phyloP scores from a whole-genome alignment of 2,888 invertebrate species.

The Cheilosia vernalis region DNA sequence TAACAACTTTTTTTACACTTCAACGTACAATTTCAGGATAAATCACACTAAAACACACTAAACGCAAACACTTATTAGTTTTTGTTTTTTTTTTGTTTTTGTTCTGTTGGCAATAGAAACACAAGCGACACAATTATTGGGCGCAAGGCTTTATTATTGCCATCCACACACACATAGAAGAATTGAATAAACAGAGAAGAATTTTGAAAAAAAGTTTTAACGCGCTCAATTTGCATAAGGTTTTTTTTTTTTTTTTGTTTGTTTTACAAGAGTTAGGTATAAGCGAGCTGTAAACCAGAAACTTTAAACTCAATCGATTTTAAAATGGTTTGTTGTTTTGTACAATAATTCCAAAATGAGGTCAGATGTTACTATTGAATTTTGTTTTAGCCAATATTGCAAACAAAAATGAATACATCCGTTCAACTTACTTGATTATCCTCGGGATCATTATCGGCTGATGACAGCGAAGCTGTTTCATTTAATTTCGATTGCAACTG shows the following conservation, averaged over 20 bases:
- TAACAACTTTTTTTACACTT: conserved; percentile 37
- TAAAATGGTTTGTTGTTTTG: conserved; percentile 7
- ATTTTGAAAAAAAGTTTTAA: conserved; percentile 15
- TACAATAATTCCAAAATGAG: conserved; percentile 3
- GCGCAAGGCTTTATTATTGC: conserved; percentile 29
- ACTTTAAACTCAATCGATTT: conserved; percentile 19
- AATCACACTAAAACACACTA: conserved; percentile 51
- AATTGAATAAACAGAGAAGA: conserved; percentile 23
- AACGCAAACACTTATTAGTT: conserved; percentile 60
- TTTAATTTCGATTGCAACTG: conserved; percentile 94
- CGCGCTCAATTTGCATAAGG: conserved; percentile 1
- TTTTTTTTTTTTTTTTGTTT: conserved; percentile 4
- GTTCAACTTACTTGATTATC: conserved; percentile 84
- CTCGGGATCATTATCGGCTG: conserved; percentile 93
- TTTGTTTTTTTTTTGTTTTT: not conserved
- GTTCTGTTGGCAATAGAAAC: conserved; percentile 28
- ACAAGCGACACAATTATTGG: conserved; percentile 36
- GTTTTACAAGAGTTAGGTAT: conserved; percentile 13
- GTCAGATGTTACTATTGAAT: conserved; percentile 41
- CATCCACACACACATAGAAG: conserved; percentile 33
- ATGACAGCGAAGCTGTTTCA: conserved; percentile 95
- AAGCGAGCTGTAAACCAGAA: conserved; percentile 49
- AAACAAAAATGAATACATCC: conserved; percentile 6
- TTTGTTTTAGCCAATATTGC: conserved; percentile 31
- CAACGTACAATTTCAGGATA: conserved; percentile 36